These are phyloP conservation scores for Drosophila hamatofila DNA, from an alignment of 2,888 invertebrate genomes.

Conservation along the genomic window DNA sequence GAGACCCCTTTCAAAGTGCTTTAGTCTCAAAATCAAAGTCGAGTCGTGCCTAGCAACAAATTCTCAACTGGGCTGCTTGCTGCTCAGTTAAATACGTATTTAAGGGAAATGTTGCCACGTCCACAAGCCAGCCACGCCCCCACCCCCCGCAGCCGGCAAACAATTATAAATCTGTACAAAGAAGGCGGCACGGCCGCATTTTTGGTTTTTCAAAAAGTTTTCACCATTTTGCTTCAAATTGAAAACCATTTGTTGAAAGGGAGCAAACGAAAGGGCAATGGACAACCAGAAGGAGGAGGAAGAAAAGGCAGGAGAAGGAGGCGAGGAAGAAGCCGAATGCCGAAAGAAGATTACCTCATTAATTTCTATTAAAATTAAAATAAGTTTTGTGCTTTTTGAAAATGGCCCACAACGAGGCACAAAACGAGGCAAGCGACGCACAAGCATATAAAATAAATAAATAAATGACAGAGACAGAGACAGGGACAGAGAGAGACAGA, in stretches of 20 bases:
- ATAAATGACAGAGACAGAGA: constrained; percentile 45
- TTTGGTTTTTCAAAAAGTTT: constrained; percentile 48
- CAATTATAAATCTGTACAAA: constrained; percentile 63
- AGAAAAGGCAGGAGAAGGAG: neutral
- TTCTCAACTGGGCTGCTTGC: constrained; percentile 4
- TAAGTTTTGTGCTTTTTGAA: constrained; percentile 65
- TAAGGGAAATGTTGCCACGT: constrained; percentile 8
- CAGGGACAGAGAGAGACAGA: neutral
- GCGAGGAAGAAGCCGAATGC: constrained; percentile 29
- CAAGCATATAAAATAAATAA: constrained; percentile 58
- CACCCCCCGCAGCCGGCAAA: constrained; percentile 10
- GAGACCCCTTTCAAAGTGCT: neutral
- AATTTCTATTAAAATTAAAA: constrained; percentile 75
- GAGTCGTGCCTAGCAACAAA: neutral
- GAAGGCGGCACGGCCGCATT: constrained; percentile 24
- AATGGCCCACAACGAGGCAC: constrained; percentile 51
- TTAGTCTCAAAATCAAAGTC: constrained; percentile 9
- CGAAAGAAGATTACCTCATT: constrained; percentile 73
- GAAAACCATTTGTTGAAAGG: constrained; percentile 62
- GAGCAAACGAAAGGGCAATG: constrained; percentile 1
- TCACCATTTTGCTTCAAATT: constrained; percentile 44
- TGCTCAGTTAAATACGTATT: constrained; percentile 20
- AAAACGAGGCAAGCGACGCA: constrained; percentile 45
- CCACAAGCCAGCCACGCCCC: neutral
- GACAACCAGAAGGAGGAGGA: neutral